Conservation (phyloP, 2,888 invertebrate species). For the Stictocephala bisonia region DNA sequence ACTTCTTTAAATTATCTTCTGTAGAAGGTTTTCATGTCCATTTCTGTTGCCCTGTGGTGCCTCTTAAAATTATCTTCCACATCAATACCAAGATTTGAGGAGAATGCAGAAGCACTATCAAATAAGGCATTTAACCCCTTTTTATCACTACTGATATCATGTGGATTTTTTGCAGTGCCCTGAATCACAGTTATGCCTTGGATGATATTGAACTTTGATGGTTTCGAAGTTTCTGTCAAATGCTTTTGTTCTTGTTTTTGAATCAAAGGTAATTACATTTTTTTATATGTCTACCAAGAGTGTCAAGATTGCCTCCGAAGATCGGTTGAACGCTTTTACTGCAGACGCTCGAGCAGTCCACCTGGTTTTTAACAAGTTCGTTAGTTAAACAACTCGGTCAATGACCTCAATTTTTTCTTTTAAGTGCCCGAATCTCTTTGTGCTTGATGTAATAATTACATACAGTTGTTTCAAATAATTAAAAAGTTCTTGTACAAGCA, state of each 20-base stretch:
- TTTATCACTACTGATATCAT: not conserved
- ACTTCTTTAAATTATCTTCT: no score
- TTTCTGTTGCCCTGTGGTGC: no score
- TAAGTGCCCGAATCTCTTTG: constrained; percentile 24
- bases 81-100: no score
- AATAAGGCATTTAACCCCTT: no score
- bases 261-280: not conserved
- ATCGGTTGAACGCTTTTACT: not conserved
- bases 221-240: not conserved
- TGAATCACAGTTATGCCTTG: not conserved
- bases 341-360: constrained; percentile 31
- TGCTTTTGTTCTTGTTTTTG: not conserved
- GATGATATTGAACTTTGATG: no score
- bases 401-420: constrained; percentile 22
- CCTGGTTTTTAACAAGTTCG: no score
- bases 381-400: constrained; percentile 28
- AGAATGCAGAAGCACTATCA: no score
- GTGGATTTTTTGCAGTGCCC: not conserved
- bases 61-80: no score
- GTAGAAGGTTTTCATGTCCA: no score
- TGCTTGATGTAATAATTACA: constrained; percentile 43
- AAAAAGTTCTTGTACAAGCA: constrained; percentile 35
- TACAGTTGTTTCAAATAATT: constrained; percentile 35
- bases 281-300: not conserved
- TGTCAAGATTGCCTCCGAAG: not conserved